Base-by-base conservation (phyloP, 2,888 invertebrate species). In the Corythucha ciliata region DNA sequence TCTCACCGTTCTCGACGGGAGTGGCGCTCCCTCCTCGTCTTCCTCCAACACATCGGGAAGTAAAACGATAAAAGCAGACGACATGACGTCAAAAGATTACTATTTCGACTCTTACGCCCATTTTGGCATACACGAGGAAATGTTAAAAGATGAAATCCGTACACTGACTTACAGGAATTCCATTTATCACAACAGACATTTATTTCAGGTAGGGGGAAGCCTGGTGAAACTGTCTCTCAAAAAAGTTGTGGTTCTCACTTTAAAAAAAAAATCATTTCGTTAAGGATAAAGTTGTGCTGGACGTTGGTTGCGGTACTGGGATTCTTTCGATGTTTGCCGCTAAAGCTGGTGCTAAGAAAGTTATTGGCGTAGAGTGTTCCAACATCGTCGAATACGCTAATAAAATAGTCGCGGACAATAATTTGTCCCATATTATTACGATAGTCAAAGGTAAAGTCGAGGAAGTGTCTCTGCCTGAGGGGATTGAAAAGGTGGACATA, bases 31-130 rank as follows among this genome's bases (percentile, higher is more conserved):
- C n/a, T n/a, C n/a, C n/a, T n/a, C n/a, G n/a, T n/a, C n/a, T n/a
- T n/a, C n/a, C n/a, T n/a, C n/a, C n/a, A n/a, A n/a, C n/a, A n/a
- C n/a, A n/a, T n/a, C n/a, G n/a, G n/a, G n/a, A n/a, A n/a, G n/a
- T n/a, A n/a, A n/a, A n/a, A n/a, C n/a, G n/a, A 33, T 33, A 18
- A 44, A 81, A 2, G 82, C 88, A 0, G 91, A 91, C 61, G 96
- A 98, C 64, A 98, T 99, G 97, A 98, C 98, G 2, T 97, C 97
- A 5, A 80, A 94, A 62, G 98, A 99, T 69, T 99, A 99, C 70
- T 99, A 99, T 69, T 99, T 99, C 69, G 98, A 99, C 71, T 98
- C 97, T 0, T 99, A 99, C 68, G 98, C 98, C 44, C 98, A 99
- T 73, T 99, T 98, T 70, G 98, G 97, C 39, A 99, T 99, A 63